A percentile compares a stretch with the other conserved stretches of the same genome.
Evolutionary conservation across 2,113 vertebrate species (phyloP).

Genomic region (Pardalotus punctatus): DNA sequence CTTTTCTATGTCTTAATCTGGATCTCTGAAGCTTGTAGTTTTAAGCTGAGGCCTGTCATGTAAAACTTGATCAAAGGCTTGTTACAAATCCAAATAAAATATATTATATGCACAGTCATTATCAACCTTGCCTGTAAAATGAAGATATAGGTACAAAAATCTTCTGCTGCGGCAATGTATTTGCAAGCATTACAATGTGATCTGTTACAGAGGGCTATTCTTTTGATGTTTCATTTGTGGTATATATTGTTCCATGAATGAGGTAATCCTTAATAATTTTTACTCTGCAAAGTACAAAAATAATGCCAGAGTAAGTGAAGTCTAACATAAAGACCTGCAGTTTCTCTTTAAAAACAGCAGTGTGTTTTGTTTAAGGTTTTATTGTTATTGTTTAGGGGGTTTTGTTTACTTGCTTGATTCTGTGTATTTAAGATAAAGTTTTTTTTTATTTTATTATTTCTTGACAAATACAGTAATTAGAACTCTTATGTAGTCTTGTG

Average conservation of each 20-base stretch:
- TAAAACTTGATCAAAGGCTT: constrained; percentile 50
- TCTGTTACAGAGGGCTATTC: constrained; percentile 4
- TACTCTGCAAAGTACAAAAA: not conserved
- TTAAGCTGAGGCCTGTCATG: constrained; percentile 34
- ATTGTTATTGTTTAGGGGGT: fast-evolving
- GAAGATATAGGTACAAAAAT: constrained; percentile 25
- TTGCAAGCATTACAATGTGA: constrained; percentile 39
- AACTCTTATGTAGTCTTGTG: not conserved
- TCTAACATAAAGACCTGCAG: not conserved
- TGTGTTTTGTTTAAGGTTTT: not conserved
- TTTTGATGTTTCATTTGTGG: constrained; percentile 34
- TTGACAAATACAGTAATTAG: not conserved
- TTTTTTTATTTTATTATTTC: not conserved
- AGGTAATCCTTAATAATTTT: constrained; percentile 31
- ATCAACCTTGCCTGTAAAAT: constrained; percentile 36
- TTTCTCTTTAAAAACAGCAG: not conserved
- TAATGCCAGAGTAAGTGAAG: not conserved
- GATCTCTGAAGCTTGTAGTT: constrained; percentile 32
- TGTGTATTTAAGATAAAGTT: not conserved
- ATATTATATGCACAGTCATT: constrained; percentile 4
- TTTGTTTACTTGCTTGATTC: not conserved
- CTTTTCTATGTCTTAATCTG: constrained; percentile 19
- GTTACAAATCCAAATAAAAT: constrained; percentile 55
- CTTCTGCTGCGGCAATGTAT: not conserved
- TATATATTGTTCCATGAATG: constrained; percentile 13